Conservation (phyloP, 2,797 vertebrate species). For the Tapirus indicus region DNA sequence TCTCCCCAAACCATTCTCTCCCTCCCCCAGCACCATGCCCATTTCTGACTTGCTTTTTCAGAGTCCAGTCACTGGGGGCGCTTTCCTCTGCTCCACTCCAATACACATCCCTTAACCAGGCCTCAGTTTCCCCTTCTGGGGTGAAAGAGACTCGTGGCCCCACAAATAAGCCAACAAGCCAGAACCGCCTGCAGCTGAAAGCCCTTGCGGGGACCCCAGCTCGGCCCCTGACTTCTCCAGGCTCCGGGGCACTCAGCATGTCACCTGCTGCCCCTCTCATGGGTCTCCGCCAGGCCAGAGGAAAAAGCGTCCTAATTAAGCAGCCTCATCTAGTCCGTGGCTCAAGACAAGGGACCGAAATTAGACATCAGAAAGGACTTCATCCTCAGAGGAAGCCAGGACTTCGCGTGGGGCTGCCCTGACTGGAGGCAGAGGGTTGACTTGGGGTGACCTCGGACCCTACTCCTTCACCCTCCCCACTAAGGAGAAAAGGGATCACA, state of each 20-base stretch:
- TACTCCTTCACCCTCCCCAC: background rate
- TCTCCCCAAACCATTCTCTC: background rate
- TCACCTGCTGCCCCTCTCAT: background rate
- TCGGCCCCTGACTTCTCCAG: rapidly evolving
- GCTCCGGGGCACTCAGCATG: background rate
- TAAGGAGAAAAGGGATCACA: background rate
- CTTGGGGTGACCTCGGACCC: background rate
- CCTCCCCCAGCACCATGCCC: background rate
- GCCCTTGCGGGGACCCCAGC: background rate
- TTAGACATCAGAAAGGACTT: background rate
- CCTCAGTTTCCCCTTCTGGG: constrained; percentile 39
- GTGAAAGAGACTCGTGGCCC: background rate
- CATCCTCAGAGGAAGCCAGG: background rate
- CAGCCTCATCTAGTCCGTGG: background rate
- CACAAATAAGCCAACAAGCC: background rate
- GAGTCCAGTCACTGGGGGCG: background rate
- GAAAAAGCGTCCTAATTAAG: background rate
- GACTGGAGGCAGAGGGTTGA: background rate
- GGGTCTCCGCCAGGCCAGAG: background rate
- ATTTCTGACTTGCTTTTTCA: constrained; percentile 9
- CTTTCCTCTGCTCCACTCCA: background rate
- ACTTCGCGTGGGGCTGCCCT: background rate
- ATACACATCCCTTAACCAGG: background rate
- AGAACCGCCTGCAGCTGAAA: background rate
- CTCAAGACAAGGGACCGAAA: background rate